Percentiles rank a stretch among this genome's conserved stretches.
phyloP scores from a whole-genome alignment of 1,140 invertebrate genomes.

The Saxidomus purpurata region DNA sequence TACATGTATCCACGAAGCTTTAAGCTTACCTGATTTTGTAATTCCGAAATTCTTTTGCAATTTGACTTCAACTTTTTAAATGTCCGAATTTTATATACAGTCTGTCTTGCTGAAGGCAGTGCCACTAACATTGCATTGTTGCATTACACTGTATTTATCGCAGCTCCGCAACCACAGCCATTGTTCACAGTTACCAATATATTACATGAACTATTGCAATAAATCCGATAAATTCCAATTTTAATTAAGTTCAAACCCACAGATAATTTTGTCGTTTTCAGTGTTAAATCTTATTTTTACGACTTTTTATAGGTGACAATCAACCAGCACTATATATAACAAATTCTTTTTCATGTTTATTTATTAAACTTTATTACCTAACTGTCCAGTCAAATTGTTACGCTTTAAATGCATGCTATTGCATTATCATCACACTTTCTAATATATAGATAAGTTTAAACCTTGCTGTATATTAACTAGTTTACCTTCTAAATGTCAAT shows the following conservation, averaged over 20 bases:
- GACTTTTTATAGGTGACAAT: background rate
- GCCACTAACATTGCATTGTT: no score
- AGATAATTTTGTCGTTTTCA: background rate
- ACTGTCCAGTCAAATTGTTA: background rate
- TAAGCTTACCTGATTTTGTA: no score
- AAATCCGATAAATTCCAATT: background rate
- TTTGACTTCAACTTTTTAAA: no score
- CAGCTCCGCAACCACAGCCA: background rate
- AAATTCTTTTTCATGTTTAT: background rate
- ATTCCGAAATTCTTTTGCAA: no score
- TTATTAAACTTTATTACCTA: conserved; percentile 19
- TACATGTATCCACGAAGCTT: no score
- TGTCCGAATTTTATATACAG: no score
- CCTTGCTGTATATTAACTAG: conserved; percentile 21
- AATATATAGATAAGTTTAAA: conserved; percentile 27
- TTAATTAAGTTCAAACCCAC: background rate
- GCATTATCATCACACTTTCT: background rate
- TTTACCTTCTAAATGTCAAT: conserved; percentile 46
- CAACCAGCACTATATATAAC: background rate
- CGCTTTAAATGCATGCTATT: background rate
- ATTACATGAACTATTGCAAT: background rate
- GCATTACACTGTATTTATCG: background rate
- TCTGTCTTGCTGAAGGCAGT: background rate
- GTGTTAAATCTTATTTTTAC: background rate
- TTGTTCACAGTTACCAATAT: conserved; percentile 5